phyloP scores from a whole-genome alignment of 2,888 invertebrate species.

The Cryptus viduatorius region DNA sequence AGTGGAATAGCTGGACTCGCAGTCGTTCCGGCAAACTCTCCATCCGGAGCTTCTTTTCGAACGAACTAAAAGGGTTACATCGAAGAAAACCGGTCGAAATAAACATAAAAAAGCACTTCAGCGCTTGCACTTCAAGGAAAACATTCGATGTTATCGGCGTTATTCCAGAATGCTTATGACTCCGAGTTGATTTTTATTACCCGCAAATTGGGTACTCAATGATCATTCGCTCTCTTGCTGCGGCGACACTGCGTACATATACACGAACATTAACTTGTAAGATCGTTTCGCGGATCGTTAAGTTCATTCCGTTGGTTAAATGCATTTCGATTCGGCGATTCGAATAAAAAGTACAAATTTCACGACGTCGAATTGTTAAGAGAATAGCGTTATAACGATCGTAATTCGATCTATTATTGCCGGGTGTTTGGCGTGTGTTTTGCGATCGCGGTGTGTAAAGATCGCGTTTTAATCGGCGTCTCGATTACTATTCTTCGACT shows the following conservation, averaged over 20 bases:
- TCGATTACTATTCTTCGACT: conserved; percentile 59
- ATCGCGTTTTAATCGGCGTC: conserved; percentile 66
- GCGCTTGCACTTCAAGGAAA: conserved; percentile 28
- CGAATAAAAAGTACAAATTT: conserved; percentile 34
- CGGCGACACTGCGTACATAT: background rate
- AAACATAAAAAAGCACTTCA: conserved; percentile 32
- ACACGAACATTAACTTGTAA: conserved; percentile 14
- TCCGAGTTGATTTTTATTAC: conserved; percentile 52
- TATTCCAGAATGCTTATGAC: conserved; percentile 39
- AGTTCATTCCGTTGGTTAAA: conserved; percentile 48
- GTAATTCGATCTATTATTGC: conserved; percentile 52
- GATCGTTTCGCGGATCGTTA: conserved; percentile 58
- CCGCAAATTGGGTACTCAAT: conserved; percentile 54
- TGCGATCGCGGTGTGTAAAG: conserved; percentile 35
- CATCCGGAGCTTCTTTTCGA: conserved; percentile 7
- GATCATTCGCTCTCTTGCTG: background rate
- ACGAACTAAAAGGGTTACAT: conserved; percentile 30
- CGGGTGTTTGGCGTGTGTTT: background rate
- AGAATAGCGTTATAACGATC: conserved; percentile 9
- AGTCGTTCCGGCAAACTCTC: conserved; percentile 39
- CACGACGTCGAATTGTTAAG: conserved; percentile 34
- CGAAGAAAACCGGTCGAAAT: conserved; percentile 42
- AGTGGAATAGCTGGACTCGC: conserved; percentile 1
- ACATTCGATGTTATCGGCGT: conserved; percentile 47
- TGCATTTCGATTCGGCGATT: conserved; percentile 54